Percentiles rank a stretch among this genome's conserved stretches.
Evolutionary conservation across 2,888 invertebrate genomes (phyloP).

Genomic region (Myathropa florea): DNA sequence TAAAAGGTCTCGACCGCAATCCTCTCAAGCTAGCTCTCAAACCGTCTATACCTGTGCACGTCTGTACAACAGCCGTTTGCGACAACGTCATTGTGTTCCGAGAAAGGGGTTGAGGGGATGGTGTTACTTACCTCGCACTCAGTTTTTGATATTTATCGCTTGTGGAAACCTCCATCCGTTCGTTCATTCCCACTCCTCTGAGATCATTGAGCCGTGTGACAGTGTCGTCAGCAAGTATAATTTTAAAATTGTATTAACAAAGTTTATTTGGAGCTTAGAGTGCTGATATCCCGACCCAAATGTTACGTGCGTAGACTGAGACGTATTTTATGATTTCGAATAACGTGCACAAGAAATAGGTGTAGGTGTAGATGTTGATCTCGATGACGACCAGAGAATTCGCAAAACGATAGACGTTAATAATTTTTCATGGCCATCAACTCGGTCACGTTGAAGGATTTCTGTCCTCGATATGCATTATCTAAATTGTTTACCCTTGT

Average conservation of each 20-base stretch:
- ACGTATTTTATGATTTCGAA: not conserved
- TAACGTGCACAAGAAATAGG: not conserved
- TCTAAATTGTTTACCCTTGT: not conserved
- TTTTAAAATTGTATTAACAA: not conserved
- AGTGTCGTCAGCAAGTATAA: not conserved
- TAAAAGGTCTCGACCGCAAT: slow-evolving; percentile 61
- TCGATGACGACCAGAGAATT: not conserved
- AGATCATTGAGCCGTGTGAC: not conserved
- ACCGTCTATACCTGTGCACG: not conserved
- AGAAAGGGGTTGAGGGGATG: not conserved
- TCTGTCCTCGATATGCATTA: not conserved
- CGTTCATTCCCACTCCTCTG: not conserved
- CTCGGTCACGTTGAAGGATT: not conserved
- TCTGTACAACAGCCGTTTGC: not conserved
- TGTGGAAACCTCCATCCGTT: slow-evolving; percentile 11
- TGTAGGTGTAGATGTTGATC: too few relatives aligned
- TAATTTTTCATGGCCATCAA: not conserved
- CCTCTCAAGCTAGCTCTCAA: slow-evolving; percentile 19
- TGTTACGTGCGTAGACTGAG: not conserved
- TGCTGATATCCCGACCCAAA: not conserved
- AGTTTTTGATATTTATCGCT: slow-evolving; percentile 29
- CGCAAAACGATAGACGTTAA: not conserved
- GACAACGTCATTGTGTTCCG: slow-evolving; percentile 17
- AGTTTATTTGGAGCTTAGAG: not conserved
- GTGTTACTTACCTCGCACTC: slow-evolving; percentile 5